Evolutionary conservation across 2,888 invertebrate species (phyloP), one percentile per base, ranked within the genome.

Genomic region (Neoaliturus tenellus): DNA sequence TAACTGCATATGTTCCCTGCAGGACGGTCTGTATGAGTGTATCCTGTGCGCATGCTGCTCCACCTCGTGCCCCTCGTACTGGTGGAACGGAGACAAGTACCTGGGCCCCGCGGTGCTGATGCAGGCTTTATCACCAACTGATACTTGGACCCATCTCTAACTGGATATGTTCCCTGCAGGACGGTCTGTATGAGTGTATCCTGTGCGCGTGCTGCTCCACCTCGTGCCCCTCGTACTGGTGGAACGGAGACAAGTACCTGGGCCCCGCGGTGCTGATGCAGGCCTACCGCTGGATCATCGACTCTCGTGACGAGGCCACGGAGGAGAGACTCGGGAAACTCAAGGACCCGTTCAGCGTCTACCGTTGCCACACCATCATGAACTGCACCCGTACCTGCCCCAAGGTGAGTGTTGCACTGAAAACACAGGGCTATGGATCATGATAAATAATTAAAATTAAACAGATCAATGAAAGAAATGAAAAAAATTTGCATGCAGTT

Each of bases 51-150:
- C 99, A 62, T 99, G 99, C 91, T 99, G 99, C 90, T 97, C 97
- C 8, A 98, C 99, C 2, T 96, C 98, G 31, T 99, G 99, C 88
- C 99, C 99, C 0, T 98, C 98, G 17, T 99, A 99, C 92, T 99
- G 99, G 99, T 99, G 99, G 99, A 99, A 99, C 89, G 96, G 97
- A 17, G 98, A 98, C 90, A 98, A 98, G 90, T 99, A 99, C 90
- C 93, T 99, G 80, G 99, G 99, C 0, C 99, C 99, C 0, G 99
- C 99, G 33, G 98, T 98, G 20, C 94, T 99, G 10, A 98, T 99
- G 98, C 99, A 99, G 92, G 98, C 98, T 0, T 99, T n/a, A n/a
- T n/a, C n/a, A n/a, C n/a, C n/a, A n/a, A n/a, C n/a, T n/a, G n/a
- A n/a, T n/a, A n/a, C n/a, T n/a, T n/a, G n/a, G n/a, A n/a, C n/a